Evolutionary conservation across 2,797 vertebrate genomes (phyloP).

Genomic region (Cossypha caffra): DNA sequence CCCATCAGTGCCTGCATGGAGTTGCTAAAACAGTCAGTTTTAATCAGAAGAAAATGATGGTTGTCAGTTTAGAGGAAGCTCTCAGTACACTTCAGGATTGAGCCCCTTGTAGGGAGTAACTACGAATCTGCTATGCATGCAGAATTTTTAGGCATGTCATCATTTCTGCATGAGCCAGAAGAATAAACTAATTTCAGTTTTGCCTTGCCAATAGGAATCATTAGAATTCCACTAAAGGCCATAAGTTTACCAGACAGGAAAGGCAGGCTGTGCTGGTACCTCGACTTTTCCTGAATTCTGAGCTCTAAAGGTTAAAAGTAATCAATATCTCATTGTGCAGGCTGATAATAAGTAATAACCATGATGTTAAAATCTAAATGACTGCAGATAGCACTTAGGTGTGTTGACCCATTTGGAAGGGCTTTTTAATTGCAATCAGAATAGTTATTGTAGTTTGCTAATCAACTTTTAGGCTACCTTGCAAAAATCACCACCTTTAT

Average conservation of each 20-base stretch:
- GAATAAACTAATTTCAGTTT: conserved; percentile 73
- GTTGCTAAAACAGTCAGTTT: not conserved
- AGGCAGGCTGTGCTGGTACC: conserved; percentile 54
- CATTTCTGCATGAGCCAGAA: conserved; percentile 68
- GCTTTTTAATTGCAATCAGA: conserved; percentile 76
- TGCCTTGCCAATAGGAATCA: conserved; percentile 71
- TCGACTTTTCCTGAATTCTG: conserved; percentile 77
- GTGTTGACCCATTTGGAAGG: conserved; percentile 73
- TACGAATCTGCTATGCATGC: conserved; percentile 38
- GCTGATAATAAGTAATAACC: conserved; percentile 81
- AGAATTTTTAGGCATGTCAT: conserved; percentile 70
- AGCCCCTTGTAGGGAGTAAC: not conserved
- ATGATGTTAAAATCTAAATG: conserved; percentile 80
- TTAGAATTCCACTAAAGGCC: conserved; percentile 77
- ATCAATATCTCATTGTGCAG: conserved; percentile 83
- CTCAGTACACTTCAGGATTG: not conserved
- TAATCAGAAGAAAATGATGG: not conserved
- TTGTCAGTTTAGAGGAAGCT: not conserved
- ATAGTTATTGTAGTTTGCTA: conserved; percentile 73
- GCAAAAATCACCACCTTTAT: conserved; percentile 62
- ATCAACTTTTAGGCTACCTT: conserved; percentile 74
- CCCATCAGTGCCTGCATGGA: not conserved
- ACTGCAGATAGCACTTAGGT: conserved; percentile 73
- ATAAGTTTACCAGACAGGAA: conserved; percentile 66
- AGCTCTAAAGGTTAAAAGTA: conserved; percentile 82